Evolutionary conservation across 2,888 invertebrate species (phyloP).

Genomic region (Lasioglossum vierecki): DNA sequence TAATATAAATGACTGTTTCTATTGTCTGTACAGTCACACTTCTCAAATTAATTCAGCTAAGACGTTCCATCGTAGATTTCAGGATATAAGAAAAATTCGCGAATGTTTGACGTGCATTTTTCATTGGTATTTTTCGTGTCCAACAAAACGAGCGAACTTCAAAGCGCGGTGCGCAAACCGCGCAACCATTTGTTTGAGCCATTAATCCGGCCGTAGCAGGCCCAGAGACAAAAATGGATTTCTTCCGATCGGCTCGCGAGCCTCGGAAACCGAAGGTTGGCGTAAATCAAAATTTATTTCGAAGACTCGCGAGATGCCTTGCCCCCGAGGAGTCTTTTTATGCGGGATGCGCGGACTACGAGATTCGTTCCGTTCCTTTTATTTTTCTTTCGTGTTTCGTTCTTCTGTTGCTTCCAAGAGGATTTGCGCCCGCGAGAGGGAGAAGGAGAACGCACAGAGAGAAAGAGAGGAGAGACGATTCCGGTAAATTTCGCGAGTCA

Average conservation of each 20-base stretch:
- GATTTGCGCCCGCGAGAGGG: background rate
- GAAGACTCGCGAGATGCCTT: conserved; percentile 7
- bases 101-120: background rate
- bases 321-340: conserved; percentile 32
- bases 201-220: conserved; percentile 17
- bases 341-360: conserved; percentile 23
- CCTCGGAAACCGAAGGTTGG: conserved; percentile 8
- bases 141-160: conserved; percentile 13
- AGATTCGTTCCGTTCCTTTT: background rate
- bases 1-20: no score
- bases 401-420: conserved; percentile 3
- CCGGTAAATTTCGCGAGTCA: conserved; percentile 3
- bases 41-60: background rate
- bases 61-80: background rate
- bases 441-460: background rate
- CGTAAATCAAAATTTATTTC: conserved; percentile 47
- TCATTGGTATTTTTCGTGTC: background rate
- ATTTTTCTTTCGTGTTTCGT: background rate
- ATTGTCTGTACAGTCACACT: no score
- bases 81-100: background rate
- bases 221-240: conserved; percentile 14
- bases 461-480: background rate
- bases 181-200: conserved; percentile 27
- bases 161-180: conserved; percentile 21
- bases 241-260: conserved; percentile 14